Evolutionary conservation across 2,888 invertebrate species (phyloP), one percentile per base, ranked within the genome.

Genomic region (Temnothorax ravouxi): DNA sequence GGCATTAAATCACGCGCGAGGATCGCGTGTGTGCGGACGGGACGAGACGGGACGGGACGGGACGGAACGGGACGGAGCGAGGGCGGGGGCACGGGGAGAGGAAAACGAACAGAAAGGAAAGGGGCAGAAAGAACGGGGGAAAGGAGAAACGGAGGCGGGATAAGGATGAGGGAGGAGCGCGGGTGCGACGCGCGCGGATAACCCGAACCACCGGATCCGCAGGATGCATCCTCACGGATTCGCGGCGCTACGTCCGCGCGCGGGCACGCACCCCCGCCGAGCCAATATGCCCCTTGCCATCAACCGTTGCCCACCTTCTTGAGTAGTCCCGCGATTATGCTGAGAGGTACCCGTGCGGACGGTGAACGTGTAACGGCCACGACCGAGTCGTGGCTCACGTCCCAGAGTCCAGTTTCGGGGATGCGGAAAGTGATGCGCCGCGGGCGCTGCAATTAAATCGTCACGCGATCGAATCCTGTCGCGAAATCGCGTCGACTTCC

Each of bases 1-100:
- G 91, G 94, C 92, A 94, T 94, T 94, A 94, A 94, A 94, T 94
- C 94, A 94, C 92, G 91, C 88, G 90, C 91, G 91, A 90, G 90
- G 92, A 93, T 94, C 92, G 92, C 92, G 92, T 91, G 93, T 92
- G 91, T 89, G 89, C 87, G 77, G 75, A 87, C 77, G 74, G 47
- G 81, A 85, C 77, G 74, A 38, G 81, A 85, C 86, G 84, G 79
- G 72, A 29, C 44, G 71, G 67, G 83, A 15, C 3, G 81, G 82
- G 2, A 25, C 25, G 81, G 82, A 1, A 25, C 25, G 25, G 25
- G 82, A 79, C 76, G 79, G 69, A 83, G 85, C 84, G 5, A 74
- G 69, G 29, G 72, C 44, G 69, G 66, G 84, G 34, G 62, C 44
- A 84, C 74, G 11, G 77, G 81, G 50, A 83, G 85, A 72, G 47